Percentiles rank a stretch among this genome's conserved stretches.
Evolutionary conservation across 37 sponge, comb jelly and placozoan species (phyloP).

Genomic region (Amphimedon queenslandica): DNA sequence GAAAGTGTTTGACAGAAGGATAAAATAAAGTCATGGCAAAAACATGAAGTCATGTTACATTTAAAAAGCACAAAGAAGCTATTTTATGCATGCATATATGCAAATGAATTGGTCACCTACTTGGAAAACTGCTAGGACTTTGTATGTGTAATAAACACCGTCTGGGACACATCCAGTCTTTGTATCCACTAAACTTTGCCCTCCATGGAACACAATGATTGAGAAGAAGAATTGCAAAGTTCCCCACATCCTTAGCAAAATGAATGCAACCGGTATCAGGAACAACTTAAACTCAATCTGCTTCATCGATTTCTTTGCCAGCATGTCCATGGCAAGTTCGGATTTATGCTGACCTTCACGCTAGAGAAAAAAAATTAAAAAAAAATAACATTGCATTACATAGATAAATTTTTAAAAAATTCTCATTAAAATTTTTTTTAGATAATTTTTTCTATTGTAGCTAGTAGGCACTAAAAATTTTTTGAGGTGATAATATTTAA

Average conservation of each 20-base stretch:
- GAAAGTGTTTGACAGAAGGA: background rate
- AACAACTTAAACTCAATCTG: background rate
- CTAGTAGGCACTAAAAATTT: too few species aligned
- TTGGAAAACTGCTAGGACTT: background rate
- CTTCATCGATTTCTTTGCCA: conserved; percentile 8
- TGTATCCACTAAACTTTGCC: background rate
- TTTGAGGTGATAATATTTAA: too few species aligned
- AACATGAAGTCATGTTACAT: too few species aligned
- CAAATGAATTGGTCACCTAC: conserved; percentile 16
- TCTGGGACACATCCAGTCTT: background rate
- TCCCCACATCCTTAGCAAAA: conserved; percentile 70
- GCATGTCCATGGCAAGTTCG: too few species aligned
- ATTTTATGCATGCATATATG: background rate
- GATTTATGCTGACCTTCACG: too few species aligned
- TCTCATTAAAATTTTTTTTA: too few species aligned
- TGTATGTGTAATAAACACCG: background rate
- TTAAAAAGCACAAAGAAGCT: background rate
- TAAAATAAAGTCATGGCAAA: background rate
- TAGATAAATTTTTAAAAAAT: too few species aligned
- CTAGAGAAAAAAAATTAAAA: conserved; percentile 12
- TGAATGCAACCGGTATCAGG: conserved; percentile 51
- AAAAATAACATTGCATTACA: conserved; percentile 15
- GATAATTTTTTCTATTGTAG: too few species aligned
- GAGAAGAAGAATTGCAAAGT: conserved; percentile 52
- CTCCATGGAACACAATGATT: background rate